These are phyloP conservation scores for Bombus turneri DNA, from an alignment of 1,140 invertebrate genomes.

Conservation along the genomic window DNA sequence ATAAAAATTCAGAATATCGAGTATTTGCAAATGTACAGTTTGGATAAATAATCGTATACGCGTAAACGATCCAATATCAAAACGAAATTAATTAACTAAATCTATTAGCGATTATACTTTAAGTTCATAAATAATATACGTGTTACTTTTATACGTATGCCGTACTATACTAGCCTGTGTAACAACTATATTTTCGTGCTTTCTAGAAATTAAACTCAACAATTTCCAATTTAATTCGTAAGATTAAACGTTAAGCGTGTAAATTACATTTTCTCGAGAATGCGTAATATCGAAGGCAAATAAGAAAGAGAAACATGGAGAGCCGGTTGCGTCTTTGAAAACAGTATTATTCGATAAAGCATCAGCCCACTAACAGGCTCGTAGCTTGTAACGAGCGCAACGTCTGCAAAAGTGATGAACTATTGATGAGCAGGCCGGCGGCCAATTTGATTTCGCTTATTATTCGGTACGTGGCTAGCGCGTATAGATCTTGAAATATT, in stretches of 20 bases:
- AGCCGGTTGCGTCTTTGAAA: neutral
- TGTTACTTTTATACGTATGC: neutral
- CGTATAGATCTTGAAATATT: constrained; percentile 68
- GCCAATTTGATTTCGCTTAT: constrained; percentile 70
- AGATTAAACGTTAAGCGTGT: neutral
- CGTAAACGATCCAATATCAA: neutral
- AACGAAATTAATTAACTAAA: neutral
- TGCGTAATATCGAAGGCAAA: neutral
- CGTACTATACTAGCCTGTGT: no score
- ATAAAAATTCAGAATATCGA: neutral
- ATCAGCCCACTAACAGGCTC: neutral
- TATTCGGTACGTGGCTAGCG: constrained; percentile 66
- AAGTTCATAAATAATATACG: no score
- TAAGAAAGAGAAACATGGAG: neutral
- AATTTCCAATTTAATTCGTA: neutral
- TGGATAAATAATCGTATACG: no score
- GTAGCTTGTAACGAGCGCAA: constrained; percentile 43
- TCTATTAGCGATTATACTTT: neutral
- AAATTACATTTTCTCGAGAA: neutral
- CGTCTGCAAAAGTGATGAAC: constrained; percentile 60
- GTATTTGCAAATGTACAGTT: no score
- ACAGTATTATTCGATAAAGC: constrained; percentile 6
- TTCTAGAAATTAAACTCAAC: neutral
- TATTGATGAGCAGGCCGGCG: constrained; percentile 65
- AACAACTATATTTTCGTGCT: neutral